phyloP scores from a whole-genome alignment of 1,140 invertebrate species.

The Zaprionus vittiger region DNA sequence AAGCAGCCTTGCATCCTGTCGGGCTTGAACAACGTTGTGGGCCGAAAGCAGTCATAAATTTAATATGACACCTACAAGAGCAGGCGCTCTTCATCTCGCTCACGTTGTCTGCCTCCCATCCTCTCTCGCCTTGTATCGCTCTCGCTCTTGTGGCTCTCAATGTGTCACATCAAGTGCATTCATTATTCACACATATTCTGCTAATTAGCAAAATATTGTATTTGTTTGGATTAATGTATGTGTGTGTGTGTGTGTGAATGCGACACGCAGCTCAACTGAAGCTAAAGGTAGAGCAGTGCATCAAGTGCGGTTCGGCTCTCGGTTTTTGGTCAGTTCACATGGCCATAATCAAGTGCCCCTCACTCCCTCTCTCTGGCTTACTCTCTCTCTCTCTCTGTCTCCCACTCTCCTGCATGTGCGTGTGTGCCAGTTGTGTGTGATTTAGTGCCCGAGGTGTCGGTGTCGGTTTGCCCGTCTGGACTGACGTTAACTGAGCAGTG shows the following conservation, averaged over 20 bases:
- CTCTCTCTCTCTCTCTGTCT: background rate
- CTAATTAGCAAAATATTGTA: conserved; percentile 83
- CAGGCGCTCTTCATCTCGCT: background rate
- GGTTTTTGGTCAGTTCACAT: conserved; percentile 62
- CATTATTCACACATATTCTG: conserved; percentile 81
- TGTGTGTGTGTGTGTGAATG: background rate
- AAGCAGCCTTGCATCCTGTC: background rate
- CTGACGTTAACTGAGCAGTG: conserved; percentile 5
- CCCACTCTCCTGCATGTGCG: conserved; percentile 2
- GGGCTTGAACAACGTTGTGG: conserved; percentile 33
- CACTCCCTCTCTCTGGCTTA: background rate
- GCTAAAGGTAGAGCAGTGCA: conserved; percentile 50
- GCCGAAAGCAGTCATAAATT: conserved; percentile 68
- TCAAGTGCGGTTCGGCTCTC: conserved; percentile 58
- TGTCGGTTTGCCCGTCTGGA: conserved; percentile 23
- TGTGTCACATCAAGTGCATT: conserved; percentile 54
- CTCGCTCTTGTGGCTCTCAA: conserved; percentile 3
- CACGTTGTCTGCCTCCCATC: background rate
- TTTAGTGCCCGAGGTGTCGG: conserved; percentile 64
- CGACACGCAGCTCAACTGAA: background rate
- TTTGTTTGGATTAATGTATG: conserved; percentile 78
- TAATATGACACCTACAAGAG: conserved; percentile 71
- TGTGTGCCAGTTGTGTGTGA: conserved; percentile 59
- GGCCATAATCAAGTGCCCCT: conserved; percentile 22
- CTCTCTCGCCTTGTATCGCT: conserved; percentile 4